A percentile compares a stretch with the other conserved stretches of the same genome.
phyloP scores from a whole-genome alignment of 1,140 invertebrate genomes.

The Agrypnia vestita region DNA sequence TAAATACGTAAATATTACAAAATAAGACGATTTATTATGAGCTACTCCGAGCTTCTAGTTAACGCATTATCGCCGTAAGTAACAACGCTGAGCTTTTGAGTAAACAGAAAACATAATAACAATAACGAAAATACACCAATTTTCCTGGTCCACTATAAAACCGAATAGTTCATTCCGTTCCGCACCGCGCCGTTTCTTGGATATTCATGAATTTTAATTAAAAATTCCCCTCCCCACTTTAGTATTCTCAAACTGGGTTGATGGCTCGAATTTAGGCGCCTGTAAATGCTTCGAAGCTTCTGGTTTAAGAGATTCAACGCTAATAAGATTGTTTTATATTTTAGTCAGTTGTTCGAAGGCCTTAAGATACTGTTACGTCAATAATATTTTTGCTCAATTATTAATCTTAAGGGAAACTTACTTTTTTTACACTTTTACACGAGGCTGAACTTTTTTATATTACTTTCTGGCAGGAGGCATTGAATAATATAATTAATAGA shows the following conservation, averaged over 20 bases:
- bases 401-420: too few relatives aligned
- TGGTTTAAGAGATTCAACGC: background rate
- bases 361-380: too few relatives aligned
- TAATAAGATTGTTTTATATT: slow-evolving; percentile 13
- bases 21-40: too few relatives aligned
- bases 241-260: slow-evolving; percentile 11
- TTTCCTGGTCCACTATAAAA: background rate
- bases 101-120: background rate
- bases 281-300: background rate
- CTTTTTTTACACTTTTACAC: too few relatives aligned
- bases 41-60: background rate
- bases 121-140: background rate
- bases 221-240: background rate
- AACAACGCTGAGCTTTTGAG: background rate
- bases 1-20: too few relatives aligned
- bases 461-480: too few relatives aligned
- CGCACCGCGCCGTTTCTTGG: background rate
- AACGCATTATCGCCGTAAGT: slow-evolving; percentile 16
- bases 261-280: background rate
- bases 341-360: too few relatives aligned
- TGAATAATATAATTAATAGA: too few relatives aligned
- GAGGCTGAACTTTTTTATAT: too few relatives aligned
- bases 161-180: slow-evolving; percentile 13
- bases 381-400: too few relatives aligned
- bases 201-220: slow-evolving; percentile 37